Percentiles rank a stretch among this genome's conserved stretches.
Conservation (phyloP, 2,888 invertebrate genomes). For the Zootermopsis nevadensis region DNA sequence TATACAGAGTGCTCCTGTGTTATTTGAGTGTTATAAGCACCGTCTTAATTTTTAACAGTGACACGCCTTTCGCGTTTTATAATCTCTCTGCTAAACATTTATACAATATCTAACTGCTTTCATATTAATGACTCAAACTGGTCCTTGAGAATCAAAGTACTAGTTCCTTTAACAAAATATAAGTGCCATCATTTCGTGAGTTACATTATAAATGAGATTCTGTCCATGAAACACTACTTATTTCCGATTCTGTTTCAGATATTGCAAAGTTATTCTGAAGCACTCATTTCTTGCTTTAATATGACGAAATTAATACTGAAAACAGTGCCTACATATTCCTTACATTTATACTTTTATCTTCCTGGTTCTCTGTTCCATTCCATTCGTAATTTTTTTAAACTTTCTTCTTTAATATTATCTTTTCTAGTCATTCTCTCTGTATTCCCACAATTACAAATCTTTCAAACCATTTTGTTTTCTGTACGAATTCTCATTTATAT, state of each 20-base stretch:
- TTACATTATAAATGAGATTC: constrained; percentile 25
- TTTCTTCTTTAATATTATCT: neutral
- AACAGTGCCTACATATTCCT: neutral
- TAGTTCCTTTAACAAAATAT: constrained; percentile 29
- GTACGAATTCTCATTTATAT: neutral
- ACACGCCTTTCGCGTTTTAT: neutral
- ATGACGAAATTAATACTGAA: constrained; percentile 11
- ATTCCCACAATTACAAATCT: neutral
- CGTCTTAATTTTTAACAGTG: no score
- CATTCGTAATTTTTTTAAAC: neutral
- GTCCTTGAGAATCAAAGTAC: constrained; percentile 14
- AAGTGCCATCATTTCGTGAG: constrained; percentile 24
- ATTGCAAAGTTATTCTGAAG: neutral
- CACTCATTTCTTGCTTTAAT: constrained; percentile 9
- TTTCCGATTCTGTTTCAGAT: constrained; percentile 19
- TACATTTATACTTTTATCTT: neutral
- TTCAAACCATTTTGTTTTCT: neutral
- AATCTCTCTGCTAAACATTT: neutral
- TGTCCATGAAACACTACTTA: constrained; percentile 10
- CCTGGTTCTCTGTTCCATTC: neutral
- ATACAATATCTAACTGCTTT: neutral
- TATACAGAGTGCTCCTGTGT: no score
- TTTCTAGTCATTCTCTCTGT: neutral
- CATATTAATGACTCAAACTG: constrained; percentile 28
- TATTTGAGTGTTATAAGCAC: no score